Conservation (phyloP, 2,797 vertebrate genomes). For the Artibeus lituratus region DNA sequence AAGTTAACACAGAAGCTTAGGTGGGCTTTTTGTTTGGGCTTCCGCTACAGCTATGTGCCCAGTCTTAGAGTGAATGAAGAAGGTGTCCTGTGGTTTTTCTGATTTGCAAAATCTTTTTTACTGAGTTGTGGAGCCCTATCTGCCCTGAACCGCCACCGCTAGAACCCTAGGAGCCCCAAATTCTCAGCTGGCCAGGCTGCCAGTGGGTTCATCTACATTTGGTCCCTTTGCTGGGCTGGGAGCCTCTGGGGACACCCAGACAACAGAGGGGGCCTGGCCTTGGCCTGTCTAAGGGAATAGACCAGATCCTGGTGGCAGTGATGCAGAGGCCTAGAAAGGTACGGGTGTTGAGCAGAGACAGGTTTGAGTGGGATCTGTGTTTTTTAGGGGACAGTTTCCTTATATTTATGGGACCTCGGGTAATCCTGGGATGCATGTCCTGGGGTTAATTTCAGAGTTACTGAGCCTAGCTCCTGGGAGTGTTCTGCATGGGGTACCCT, state of each 20-base stretch:
- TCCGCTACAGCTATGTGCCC: fast-evolving
- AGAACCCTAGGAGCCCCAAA: too few species aligned
- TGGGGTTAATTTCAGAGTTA: neutral
- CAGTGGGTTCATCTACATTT: fast-evolving
- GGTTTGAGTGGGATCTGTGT: neutral
- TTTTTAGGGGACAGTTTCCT: neutral
- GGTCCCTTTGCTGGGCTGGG: neutral
- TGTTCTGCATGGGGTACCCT: neutral
- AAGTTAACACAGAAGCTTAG: fast-evolving
- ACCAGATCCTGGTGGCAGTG: neutral
- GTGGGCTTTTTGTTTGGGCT: neutral
- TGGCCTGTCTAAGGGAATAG: neutral
- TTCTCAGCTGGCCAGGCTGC: neutral
- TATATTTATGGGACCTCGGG: neutral
- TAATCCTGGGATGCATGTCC: neutral
- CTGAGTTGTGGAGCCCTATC: too few species aligned
- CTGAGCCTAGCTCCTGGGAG: neutral
- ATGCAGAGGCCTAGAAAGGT: neutral
- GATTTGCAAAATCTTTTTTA: neutral
- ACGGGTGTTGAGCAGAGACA: neutral
- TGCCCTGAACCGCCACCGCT: too few species aligned
- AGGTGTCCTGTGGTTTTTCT: neutral
- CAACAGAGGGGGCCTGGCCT: too few species aligned
- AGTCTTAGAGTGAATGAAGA: neutral
- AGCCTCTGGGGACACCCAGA: neutral